Conservation (phyloP, 2,797 vertebrate genomes). For the Triplophysa yarkandensis region DNA sequence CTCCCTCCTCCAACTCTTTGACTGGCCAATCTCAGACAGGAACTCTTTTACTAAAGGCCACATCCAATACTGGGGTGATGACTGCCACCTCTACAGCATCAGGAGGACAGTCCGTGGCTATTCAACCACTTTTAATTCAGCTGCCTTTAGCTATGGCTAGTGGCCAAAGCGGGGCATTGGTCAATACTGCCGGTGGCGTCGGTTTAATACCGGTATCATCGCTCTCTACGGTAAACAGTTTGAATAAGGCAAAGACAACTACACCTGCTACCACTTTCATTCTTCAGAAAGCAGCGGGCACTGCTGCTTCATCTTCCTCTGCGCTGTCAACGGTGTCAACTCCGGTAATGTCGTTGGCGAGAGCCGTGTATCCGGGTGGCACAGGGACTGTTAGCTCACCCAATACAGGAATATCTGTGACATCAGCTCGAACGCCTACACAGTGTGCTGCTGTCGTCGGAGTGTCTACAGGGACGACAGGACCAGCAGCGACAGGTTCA, state of each 20-base stretch:
- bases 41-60: conserved; percentile 74
- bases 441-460: conserved; percentile 76
- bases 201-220: conserved; percentile 74
- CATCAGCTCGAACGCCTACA: conserved; percentile 71
- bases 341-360: conserved; percentile 60
- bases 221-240: conserved; percentile 67
- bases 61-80: conserved; percentile 56
- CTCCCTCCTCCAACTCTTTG: conserved; percentile 64
- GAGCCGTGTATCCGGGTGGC: conserved; percentile 75
- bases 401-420: conserved; percentile 74
- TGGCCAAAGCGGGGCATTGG: conserved; percentile 72
- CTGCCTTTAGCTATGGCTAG: conserved; percentile 75
- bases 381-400: conserved; percentile 73
- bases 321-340: conserved; percentile 21
- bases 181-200: conserved; percentile 53
- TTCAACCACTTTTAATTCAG: conserved; percentile 82
- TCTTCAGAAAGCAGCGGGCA: conserved; percentile 62
- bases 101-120: conserved; percentile 79
- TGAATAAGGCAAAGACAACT: conserved; percentile 76
- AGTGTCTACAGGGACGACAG: conserved; percentile 73
- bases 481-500: conserved; percentile 77
- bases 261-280: conserved; percentile 74
- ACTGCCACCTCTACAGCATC: conserved; percentile 60
- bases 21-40: conserved; percentile 73
- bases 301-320: conserved; percentile 61